phyloP scores from a whole-genome alignment of 2,888 invertebrate genomes.

The Drosophila merina region DNA sequence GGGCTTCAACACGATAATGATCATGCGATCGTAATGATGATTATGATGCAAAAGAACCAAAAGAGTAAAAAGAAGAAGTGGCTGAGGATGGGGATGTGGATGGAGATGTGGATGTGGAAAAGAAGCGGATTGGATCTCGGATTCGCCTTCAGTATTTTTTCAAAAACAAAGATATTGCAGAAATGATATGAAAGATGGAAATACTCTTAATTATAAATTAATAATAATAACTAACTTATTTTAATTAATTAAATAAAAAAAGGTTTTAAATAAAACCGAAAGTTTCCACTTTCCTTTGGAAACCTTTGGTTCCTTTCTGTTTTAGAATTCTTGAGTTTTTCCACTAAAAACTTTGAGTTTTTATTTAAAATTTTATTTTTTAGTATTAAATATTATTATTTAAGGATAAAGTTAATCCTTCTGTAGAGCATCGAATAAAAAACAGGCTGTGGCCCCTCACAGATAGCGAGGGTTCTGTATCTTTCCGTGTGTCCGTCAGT shows the following conservation, averaged over 20 bases:
- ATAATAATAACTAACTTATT: no score
- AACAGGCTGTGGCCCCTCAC: not conserved
- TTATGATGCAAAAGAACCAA: conserved; percentile 48
- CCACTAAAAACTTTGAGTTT: no score
- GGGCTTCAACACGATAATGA: conserved; percentile 21
- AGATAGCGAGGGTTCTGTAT: not conserved
- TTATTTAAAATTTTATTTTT: no score
- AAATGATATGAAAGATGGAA: not conserved
- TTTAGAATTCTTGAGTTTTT: no score
- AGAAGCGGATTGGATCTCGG: not conserved
- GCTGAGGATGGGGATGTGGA: conserved; percentile 1
- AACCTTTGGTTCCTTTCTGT: no score
- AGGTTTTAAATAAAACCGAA: no score
- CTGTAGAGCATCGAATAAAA: not conserved
- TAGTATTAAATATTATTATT: not conserved
- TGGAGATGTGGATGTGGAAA: conserved; percentile 11
- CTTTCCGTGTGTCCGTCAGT: not conserved
- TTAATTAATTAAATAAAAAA: no score
- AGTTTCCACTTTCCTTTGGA: no score
- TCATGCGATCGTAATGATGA: conserved; percentile 10
- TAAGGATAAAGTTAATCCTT: not conserved
- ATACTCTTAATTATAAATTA: not conserved
- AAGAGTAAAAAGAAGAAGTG: conserved; percentile 29
- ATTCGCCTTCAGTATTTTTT: conserved; percentile 12
- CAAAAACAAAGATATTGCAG: not conserved